A percentile compares a stretch with the other conserved stretches of the same genome.
These are phyloP conservation scores for Lepidothrix coronata DNA, from an alignment of 2,113 vertebrate species.

Conservation along the genomic window DNA sequence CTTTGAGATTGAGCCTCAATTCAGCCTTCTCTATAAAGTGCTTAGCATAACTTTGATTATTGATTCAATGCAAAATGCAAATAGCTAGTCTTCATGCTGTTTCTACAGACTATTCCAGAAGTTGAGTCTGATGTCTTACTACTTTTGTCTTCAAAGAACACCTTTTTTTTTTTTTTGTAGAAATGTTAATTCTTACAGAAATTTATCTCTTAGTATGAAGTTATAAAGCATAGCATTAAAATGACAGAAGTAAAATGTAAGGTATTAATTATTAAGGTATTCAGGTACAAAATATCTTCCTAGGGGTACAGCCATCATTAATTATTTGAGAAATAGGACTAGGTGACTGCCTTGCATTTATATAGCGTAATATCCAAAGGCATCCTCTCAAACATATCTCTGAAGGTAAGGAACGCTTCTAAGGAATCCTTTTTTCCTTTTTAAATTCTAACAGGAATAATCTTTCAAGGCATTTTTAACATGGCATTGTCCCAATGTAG, in stretches of 20 bases:
- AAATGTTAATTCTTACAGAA: background rate
- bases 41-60: background rate
- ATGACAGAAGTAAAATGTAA: background rate
- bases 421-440: background rate
- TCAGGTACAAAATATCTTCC: background rate
- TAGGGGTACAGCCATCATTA: background rate
- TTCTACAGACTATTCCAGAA: background rate
- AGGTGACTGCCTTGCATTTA: background rate
- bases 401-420: background rate
- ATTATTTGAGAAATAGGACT: background rate
- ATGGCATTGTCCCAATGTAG: background rate
- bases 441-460: background rate
- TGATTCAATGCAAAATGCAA: background rate
- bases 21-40: background rate
- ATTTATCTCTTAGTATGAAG: background rate
- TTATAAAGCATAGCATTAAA: background rate
- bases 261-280: background rate
- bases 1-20: background rate
- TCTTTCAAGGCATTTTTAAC: background rate
- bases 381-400: background rate
- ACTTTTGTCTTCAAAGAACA: background rate
- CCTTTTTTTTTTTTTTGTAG: background rate
- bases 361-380: background rate
- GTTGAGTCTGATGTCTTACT: background rate
- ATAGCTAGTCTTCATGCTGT: background rate